phyloP scores from a whole-genome alignment of 1,140 invertebrate genomes.

The Capitella teleta region DNA sequence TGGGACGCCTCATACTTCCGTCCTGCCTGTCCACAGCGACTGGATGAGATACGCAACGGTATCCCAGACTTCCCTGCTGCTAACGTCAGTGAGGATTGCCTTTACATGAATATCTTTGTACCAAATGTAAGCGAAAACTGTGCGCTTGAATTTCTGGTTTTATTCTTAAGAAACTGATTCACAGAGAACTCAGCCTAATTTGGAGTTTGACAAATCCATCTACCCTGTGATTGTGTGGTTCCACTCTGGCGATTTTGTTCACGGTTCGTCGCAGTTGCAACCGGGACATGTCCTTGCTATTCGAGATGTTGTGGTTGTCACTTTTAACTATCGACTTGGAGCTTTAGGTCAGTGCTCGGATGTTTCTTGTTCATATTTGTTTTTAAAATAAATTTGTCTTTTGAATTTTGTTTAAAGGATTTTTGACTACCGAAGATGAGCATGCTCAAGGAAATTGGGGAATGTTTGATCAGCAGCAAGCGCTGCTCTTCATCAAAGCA shows the following conservation, averaged over 20 bases:
- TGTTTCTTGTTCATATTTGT: too few species aligned
- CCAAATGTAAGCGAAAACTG: conserved; percentile 15
- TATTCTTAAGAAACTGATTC: too few species aligned
- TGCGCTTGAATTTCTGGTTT: too few species aligned
- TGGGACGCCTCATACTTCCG: conserved; percentile 13
- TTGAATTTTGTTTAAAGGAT: too few species aligned
- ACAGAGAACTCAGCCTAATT: too few species aligned
- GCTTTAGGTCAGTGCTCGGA: conserved; percentile 48
- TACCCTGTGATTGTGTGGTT: conserved; percentile 13
- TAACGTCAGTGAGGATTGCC: conserved; percentile 15
- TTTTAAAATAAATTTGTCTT: too few species aligned
- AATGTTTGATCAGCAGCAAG: conserved; percentile 81
- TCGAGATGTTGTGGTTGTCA: conserved; percentile 87
- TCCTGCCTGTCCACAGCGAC: conserved; percentile 11
- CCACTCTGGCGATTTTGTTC: conserved; percentile 64
- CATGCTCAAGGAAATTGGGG: conserved; percentile 94
- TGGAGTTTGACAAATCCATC: neutral
- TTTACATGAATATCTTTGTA: conserved; percentile 15
- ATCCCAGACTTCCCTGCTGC: conserved; percentile 8
- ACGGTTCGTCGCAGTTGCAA: conserved; percentile 74
- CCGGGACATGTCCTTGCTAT: conserved; percentile 83
- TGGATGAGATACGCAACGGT: conserved; percentile 6
- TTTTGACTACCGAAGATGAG: conserved; percentile 76
- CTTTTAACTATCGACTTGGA: conserved; percentile 92
- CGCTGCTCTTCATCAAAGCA: conserved; percentile 79